phyloP scores from a whole-genome alignment of 35 echinoderm and acorn worm species.

The Amphiura filiformis region DNA sequence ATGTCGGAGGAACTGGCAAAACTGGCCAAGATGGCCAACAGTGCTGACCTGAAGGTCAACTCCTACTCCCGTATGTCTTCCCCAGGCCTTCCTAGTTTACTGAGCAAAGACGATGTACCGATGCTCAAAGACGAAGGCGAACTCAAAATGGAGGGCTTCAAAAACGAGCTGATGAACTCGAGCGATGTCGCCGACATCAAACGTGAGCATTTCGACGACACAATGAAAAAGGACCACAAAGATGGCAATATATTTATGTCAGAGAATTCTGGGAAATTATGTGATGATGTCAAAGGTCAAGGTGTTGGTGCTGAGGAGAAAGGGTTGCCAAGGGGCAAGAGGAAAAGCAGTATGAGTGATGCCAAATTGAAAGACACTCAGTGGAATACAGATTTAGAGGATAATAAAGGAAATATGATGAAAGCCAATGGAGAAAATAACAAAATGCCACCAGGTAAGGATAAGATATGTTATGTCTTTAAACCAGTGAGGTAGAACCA shows the following conservation, averaged over 20 bases:
- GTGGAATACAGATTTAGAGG: constrained; percentile 20
- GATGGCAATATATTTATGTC: constrained; percentile 12
- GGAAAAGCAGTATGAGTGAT: constrained; percentile 29
- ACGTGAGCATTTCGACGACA: not conserved
- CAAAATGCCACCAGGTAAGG: constrained; percentile 14
- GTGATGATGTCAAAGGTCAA: not conserved
- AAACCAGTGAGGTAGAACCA: too few species aligned
- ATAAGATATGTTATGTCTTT: too few species aligned
- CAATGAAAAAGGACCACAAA: not conserved
- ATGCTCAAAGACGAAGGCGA: constrained; percentile 25
- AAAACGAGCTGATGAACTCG: not conserved
- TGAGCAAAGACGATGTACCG: constrained; percentile 1
- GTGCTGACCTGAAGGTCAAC: constrained; percentile 73
- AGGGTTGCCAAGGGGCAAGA: constrained; percentile 20
- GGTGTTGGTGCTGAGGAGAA: constrained; percentile 12
- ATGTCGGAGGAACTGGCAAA: constrained; percentile 94
- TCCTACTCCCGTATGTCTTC: not conserved
- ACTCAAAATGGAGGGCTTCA: not conserved
- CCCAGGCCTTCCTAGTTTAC: not conserved
- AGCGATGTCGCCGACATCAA: not conserved
- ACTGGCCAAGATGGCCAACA: constrained; percentile 87
- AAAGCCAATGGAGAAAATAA: constrained; percentile 42
- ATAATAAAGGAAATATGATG: not conserved
- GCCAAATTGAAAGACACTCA: constrained; percentile 30
- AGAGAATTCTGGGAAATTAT: not conserved